phyloP scores from a whole-genome alignment of 2,113 vertebrate species.

The Odobenus rosmarus region DNA sequence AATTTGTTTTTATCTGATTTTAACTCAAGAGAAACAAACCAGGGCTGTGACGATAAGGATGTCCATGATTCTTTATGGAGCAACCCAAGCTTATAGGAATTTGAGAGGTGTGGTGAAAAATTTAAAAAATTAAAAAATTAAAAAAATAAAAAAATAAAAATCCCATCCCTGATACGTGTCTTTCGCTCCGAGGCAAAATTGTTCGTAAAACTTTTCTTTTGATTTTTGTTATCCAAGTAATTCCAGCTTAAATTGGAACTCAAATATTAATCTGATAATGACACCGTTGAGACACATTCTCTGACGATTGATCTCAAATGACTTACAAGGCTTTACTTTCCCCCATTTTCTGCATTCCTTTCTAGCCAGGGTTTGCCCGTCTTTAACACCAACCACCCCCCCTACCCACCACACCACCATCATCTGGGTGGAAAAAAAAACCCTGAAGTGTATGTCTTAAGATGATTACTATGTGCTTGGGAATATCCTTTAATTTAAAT shows the following conservation, averaged over 20 bases:
- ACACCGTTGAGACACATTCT: slow-evolving; percentile 86
- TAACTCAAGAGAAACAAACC: slow-evolving; percentile 58
- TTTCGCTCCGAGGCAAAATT: slow-evolving; percentile 87
- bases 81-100: slow-evolving; percentile 73
- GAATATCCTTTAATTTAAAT: slow-evolving; percentile 90
- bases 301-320: slow-evolving; percentile 86
- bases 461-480: slow-evolving; percentile 88
- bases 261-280: slow-evolving; percentile 91
- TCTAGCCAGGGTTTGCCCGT: slow-evolving; percentile 80
- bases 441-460: slow-evolving; percentile 85
- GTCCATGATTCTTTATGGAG: neutral
- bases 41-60: neutral
- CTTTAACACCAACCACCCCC: slow-evolving; percentile 57
- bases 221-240: slow-evolving; percentile 90
- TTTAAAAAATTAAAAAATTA: slow-evolving; percentile 61
- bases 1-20: slow-evolving; percentile 20
- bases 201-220: slow-evolving; percentile 88
- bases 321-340: slow-evolving; percentile 86
- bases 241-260: slow-evolving; percentile 88
- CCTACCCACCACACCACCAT: neutral
- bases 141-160: slow-evolving; percentile 30
- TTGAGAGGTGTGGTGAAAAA: slow-evolving; percentile 80
- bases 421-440: slow-evolving; percentile 65
- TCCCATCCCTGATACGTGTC: slow-evolving; percentile 71
- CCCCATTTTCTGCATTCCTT: slow-evolving; percentile 88